Evolutionary conservation across 2,888 invertebrate species (phyloP).

Genomic region (Meta bourneti): DNA sequence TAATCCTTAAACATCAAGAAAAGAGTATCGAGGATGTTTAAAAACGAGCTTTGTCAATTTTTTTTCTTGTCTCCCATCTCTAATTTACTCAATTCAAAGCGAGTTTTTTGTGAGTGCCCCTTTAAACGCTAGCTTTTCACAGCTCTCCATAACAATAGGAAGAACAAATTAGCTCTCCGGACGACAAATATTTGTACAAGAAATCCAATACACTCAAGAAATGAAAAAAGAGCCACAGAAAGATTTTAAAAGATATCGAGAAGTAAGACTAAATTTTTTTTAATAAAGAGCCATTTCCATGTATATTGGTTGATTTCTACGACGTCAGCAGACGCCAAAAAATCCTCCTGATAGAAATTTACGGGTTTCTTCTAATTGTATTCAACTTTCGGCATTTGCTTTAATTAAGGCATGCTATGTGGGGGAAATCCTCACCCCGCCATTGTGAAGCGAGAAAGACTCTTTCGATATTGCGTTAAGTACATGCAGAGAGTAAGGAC

Average conservation of each 20-base stretch:
- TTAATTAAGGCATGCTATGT: slow-evolving; percentile 62
- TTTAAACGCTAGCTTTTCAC: slow-evolving; percentile 47
- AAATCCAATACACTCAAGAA: slow-evolving; percentile 20
- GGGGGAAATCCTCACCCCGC: slow-evolving; percentile 37
- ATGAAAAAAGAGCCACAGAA: not conserved
- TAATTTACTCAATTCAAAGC: slow-evolving; percentile 47
- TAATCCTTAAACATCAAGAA: slow-evolving; percentile 50
- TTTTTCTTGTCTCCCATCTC: not conserved
- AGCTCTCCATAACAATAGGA: slow-evolving; percentile 31
- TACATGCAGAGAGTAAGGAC: slow-evolving; percentile 61
- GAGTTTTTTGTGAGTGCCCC: slow-evolving; percentile 6
- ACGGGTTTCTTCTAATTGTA: slow-evolving; percentile 67
- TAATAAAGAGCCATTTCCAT: slow-evolving; percentile 65
- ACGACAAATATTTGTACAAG: slow-evolving; percentile 68
- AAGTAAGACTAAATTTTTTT: not conserved
- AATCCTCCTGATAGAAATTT: slow-evolving; percentile 39
- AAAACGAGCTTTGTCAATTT: slow-evolving; percentile 9
- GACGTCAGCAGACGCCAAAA: slow-evolving; percentile 30
- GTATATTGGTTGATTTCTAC: slow-evolving; percentile 62
- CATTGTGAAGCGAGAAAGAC: slow-evolving; percentile 21
- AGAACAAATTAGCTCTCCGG: slow-evolving; percentile 53
- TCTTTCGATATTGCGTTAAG: slow-evolving; percentile 63
- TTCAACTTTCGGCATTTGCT: slow-evolving; percentile 69
- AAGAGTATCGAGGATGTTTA: slow-evolving; percentile 20
- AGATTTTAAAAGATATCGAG: slow-evolving; percentile 7